Evolutionary conservation across 2,888 invertebrate genomes (phyloP).

Genomic region (Agrilus mali): DNA sequence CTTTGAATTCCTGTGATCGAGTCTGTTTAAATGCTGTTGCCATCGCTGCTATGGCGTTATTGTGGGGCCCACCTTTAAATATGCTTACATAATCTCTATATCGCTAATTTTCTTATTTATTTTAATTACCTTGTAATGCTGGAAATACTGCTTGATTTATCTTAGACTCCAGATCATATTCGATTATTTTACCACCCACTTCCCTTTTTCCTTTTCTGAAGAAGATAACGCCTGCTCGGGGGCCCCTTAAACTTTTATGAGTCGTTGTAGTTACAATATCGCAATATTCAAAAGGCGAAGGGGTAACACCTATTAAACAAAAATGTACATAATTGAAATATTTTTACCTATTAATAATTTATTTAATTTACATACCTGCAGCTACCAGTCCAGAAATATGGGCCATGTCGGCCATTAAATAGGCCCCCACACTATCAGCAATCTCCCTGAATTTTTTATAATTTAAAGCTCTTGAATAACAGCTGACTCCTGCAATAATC

Average conservation of each 20-base stretch:
- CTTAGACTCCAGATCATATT: slow-evolving; percentile 79
- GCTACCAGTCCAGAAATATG: slow-evolving; percentile 89
- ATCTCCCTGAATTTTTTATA: slow-evolving; percentile 80
- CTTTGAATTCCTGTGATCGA: slow-evolving; percentile 62
- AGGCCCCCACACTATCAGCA: slow-evolving; percentile 72
- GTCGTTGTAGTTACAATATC: slow-evolving; percentile 93
- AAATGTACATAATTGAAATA: background rate
- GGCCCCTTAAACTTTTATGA: slow-evolving; percentile 86
- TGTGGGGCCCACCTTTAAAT: slow-evolving; percentile 74
- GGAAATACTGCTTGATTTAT: slow-evolving; percentile 90
- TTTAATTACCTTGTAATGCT: slow-evolving; percentile 63
- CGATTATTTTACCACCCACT: slow-evolving; percentile 64
- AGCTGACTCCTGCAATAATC: slow-evolving; percentile 89
- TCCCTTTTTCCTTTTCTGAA: slow-evolving; percentile 79
- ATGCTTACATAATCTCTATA: too few relatives aligned
- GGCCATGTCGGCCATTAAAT: slow-evolving; percentile 91
- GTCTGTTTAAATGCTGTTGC: slow-evolving; percentile 92
- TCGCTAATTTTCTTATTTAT: too few relatives aligned
- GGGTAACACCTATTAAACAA: slow-evolving; percentile 48
- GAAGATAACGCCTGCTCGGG: slow-evolving; percentile 82
- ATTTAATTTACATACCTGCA: slow-evolving; percentile 49
- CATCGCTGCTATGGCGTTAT: slow-evolving; percentile 90
- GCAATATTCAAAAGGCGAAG: slow-evolving; percentile 80
- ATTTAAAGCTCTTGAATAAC: slow-evolving; percentile 86
- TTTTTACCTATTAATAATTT: background rate